phyloP scores from a whole-genome alignment of 2,888 invertebrate species.

The Cephus spinipes region DNA sequence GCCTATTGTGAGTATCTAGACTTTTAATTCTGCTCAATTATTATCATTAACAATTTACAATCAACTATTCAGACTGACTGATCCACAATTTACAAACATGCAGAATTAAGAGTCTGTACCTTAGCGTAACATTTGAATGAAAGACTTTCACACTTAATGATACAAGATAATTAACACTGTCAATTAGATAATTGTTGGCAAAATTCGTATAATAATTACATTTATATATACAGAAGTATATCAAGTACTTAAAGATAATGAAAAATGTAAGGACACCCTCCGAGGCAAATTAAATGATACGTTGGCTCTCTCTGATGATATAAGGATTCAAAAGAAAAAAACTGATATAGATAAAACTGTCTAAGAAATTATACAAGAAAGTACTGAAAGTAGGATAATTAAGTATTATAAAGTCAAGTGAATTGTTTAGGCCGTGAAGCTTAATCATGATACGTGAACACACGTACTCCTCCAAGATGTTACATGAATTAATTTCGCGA shows the following conservation, averaged over 20 bases:
- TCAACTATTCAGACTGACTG: background rate
- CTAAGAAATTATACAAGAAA: background rate
- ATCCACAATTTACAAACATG: background rate
- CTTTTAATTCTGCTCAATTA: background rate
- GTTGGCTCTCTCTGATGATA: background rate
- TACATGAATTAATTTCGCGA: background rate
- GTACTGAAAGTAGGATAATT: background rate
- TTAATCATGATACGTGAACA: background rate
- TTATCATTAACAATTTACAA: background rate
- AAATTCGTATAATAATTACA: background rate
- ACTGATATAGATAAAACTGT: background rate
- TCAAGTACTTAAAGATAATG: background rate
- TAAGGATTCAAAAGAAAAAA: background rate
- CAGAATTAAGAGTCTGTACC: background rate
- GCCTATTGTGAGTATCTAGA: background rate
- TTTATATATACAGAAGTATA: background rate
- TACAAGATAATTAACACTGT: background rate
- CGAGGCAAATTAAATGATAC: background rate
- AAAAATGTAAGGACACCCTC: background rate
- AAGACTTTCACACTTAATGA: background rate
- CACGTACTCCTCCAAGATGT: background rate
- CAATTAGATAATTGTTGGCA: background rate
- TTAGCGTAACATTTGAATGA: background rate
- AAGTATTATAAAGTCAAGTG: background rate
- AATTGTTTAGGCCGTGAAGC: background rate